Conservation (phyloP, 2,888 invertebrate species). For the Tetragonisca angustula region DNA sequence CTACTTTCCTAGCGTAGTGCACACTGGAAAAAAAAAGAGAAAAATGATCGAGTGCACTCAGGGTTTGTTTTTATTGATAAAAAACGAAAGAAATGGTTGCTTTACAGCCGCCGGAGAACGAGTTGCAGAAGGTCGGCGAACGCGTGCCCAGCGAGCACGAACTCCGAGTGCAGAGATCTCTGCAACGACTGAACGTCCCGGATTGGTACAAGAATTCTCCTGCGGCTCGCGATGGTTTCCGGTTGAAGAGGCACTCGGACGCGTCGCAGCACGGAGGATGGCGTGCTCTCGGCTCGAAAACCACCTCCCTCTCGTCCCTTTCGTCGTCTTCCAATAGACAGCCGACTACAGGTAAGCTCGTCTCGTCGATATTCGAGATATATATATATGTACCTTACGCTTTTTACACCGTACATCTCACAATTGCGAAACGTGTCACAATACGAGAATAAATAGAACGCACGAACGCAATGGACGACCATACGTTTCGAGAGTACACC, state of each 20-base stretch:
- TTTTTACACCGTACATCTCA: too few relatives aligned
- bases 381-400: too few relatives aligned
- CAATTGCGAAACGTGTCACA: too few relatives aligned
- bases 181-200: slow-evolving; percentile 97
- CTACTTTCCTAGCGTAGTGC: not conserved
- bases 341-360: slow-evolving; percentile 78
- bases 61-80: not conserved
- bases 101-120: slow-evolving; percentile 95
- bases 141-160: slow-evolving; percentile 97
- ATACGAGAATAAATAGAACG: too few relatives aligned
- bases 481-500: too few relatives aligned
- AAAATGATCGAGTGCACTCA: too few relatives aligned
- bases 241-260: slow-evolving; percentile 91
- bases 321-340: slow-evolving; percentile 83
- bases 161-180: slow-evolving; percentile 95
- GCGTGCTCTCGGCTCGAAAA: slow-evolving; percentile 91
- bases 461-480: too few relatives aligned
- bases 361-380: not conserved
- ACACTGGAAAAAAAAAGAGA: too few relatives aligned
- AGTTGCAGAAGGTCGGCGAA: slow-evolving; percentile 93
- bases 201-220: slow-evolving; percentile 95
- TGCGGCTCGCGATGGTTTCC: slow-evolving; percentile 91
- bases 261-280: slow-evolving; percentile 86
- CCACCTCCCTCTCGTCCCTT: slow-evolving; percentile 93
- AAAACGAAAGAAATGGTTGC: not conserved